Evolutionary conservation across 2,888 invertebrate genomes (phyloP).

Genomic region (Nycteola revayana): DNA sequence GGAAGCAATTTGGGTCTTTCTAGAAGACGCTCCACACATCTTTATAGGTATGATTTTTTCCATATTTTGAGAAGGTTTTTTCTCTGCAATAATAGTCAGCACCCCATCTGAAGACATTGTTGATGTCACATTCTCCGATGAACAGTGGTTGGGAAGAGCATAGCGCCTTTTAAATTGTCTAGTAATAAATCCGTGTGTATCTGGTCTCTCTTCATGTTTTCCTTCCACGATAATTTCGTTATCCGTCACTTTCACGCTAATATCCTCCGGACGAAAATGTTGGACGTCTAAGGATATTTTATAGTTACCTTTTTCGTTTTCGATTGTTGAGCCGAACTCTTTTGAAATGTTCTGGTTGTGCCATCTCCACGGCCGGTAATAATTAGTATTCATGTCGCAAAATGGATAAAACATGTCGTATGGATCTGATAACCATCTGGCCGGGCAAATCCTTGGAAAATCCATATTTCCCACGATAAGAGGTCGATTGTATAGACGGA

Average conservation of each 20-base stretch:
- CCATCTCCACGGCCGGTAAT: slow-evolving; percentile 47
- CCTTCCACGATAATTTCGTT: slow-evolving; percentile 83
- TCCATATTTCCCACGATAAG: slow-evolving; percentile 35
- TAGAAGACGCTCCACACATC: slow-evolving; percentile 30
- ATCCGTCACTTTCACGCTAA: slow-evolving; percentile 85
- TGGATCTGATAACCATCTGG: slow-evolving; percentile 31
- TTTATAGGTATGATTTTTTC: slow-evolving; percentile 49
- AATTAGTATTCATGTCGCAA: slow-evolving; percentile 33
- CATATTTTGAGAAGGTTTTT: slow-evolving; percentile 17
- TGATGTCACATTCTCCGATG: slow-evolving; percentile 43
- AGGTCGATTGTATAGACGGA: slow-evolving; percentile 10
- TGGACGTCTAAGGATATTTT: slow-evolving; percentile 85
- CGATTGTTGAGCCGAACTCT: slow-evolving; percentile 45
- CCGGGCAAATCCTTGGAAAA: slow-evolving; percentile 30
- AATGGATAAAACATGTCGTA: slow-evolving; percentile 42
- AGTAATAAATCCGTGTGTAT: slow-evolving; percentile 70
- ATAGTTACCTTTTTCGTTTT: slow-evolving; percentile 52
- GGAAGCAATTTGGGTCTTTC: slow-evolving; percentile 5
- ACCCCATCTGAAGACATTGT: slow-evolving; percentile 51
- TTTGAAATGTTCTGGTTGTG: slow-evolving; percentile 30
- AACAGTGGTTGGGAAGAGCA: slow-evolving; percentile 53
- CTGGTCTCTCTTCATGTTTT: slow-evolving; percentile 72
- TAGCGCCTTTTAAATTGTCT: slow-evolving; percentile 72
- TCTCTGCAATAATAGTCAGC: slow-evolving; percentile 40
- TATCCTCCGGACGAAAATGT: slow-evolving; percentile 85